Conservation (phyloP, 2,797 vertebrate species). For the Protosalanx chinensis region DNA sequence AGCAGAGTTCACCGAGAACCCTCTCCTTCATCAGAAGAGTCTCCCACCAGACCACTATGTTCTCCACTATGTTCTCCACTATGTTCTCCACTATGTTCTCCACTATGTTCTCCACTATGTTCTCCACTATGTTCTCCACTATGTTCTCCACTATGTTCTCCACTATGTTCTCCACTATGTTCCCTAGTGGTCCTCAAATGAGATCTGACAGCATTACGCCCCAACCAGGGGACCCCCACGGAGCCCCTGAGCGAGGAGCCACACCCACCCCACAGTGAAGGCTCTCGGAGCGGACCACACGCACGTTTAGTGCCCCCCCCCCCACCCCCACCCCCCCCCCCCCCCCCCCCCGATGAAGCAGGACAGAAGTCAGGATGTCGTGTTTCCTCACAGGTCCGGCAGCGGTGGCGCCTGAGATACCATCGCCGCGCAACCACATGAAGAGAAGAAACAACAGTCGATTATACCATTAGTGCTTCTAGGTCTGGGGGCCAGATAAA, state of each 20-base stretch:
- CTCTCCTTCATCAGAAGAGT: background rate
- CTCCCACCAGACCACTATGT: background rate
- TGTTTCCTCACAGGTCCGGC: conserved; percentile 42
- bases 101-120: conserved; percentile 4
- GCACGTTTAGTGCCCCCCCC: conserved; percentile 46
- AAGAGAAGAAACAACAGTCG: conserved; percentile 65
- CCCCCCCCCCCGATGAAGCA: conserved; percentile 14
- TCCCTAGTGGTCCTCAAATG: conserved; percentile 34
- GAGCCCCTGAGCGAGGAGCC: conserved; percentile 34
- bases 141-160: background rate
- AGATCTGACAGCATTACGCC: conserved; percentile 39
- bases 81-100: conserved; percentile 14
- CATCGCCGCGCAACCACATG: conserved; percentile 67
- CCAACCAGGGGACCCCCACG: conserved; percentile 10
- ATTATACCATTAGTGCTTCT: conserved; percentile 68
- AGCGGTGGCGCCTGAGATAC: conserved; percentile 72
- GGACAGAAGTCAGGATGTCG: conserved; percentile 36
- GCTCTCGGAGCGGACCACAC: conserved; percentile 45
- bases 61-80: conserved; percentile 8
- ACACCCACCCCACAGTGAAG: background rate
- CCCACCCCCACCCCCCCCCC: too few relatives aligned
- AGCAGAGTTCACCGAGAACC: background rate
- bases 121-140: background rate
- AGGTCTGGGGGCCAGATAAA: conserved; percentile 36
- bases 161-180: background rate